Evolutionary conservation across 2,888 invertebrate species (phyloP), one percentile per base, ranked within the genome.

Genomic region (Eristalis tenax): DNA sequence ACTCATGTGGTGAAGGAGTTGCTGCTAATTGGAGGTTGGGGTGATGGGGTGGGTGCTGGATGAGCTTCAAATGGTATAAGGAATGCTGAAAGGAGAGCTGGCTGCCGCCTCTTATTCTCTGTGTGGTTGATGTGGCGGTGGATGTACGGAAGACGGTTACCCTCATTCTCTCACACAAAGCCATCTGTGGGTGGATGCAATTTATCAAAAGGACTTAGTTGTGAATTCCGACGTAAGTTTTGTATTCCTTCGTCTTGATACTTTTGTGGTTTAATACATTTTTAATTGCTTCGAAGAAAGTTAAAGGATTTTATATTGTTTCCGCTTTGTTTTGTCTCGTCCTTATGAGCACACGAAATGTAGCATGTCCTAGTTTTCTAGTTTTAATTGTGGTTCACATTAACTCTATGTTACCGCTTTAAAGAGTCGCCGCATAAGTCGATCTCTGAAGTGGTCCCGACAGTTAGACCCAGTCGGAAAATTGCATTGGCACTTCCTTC

Each of bases 1-100:
- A 83, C 83, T 83, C 87, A 87, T 87, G 83, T 87, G 87, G 83
- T 87, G 79, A 83, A 79, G 87, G 76, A 87, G 79, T 76, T 87
- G 66, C 64, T 87, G 87, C 87, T 86, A 86, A 86, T 86, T 86
- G 86, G 83, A 70, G 75, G 43, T 38, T 8, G 26, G 11, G 80
- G 28, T 1, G 32, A n/a, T 70, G 63, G 74, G 63, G 77, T 75
- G 32, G 18, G 50, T 10, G 4, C 18, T 50, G 83, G 86, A 86
- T 79, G 75, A 86, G 61, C 78, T 75, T 83, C 66, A 82, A 78
- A 70, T 78, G 65, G 69, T 68, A 85, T 85, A 75, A 75, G 69
- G 65, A 74, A 85, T 77, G 85, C 65, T 85, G 82, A 82, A 82
- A 82, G 82, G 69, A 85, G 38, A 23, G 13, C 40, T 43, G 26